Evolutionary conservation across 2,797 vertebrate species (phyloP), one percentile per base, ranked within the genome.

Genomic region (Lutjanus argentimaculatus): DNA sequence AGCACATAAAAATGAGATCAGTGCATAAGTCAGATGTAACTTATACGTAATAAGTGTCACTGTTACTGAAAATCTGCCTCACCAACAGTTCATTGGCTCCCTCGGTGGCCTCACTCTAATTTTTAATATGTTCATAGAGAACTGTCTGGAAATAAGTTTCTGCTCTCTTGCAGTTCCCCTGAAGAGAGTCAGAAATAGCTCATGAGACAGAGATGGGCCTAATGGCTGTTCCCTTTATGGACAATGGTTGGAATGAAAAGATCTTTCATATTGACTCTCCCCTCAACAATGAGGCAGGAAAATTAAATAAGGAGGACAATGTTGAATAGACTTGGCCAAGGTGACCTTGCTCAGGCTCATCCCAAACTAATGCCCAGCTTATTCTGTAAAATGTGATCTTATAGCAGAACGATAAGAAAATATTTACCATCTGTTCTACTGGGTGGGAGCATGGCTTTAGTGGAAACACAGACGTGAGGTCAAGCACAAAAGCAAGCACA

Each of bases 401-500:
- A 51, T 2, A 22, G 48, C 2, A 43, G 36, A 36, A 53, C 0
- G 0, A 62, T 30, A 12, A 46, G 45, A 67, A 57, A 70, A 64
- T 11, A 67, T 64, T 58, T 70, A 3, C 12, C 22, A 7, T 13
- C 22, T 30, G 4, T 63, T 75, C 17, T 15, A 1, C 17, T 40
- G 43, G 21, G 25, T 53, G 10, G 14, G 5, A 69, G 57, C n/a
- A 7, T 42, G 46, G 64, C 16, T 66, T 57, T 4, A 43, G 6
- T 48, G 53, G 15, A 82, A 61, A 75, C 56, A 12, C 5, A 1
- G 8, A 67, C 25, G 48, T 52, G 17, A 72, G 59, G 67, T 84
- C 79, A 84, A 78, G 30, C n/a, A 74, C 30, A 74, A 65, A 74
- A 70, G 52, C 40, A 59, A 63, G 67, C 14, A 49, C 14, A 69